These are phyloP conservation scores for Leptocoma aspasia DNA, from an alignment of 2,113 vertebrate species.

Conservation along the genomic window DNA sequence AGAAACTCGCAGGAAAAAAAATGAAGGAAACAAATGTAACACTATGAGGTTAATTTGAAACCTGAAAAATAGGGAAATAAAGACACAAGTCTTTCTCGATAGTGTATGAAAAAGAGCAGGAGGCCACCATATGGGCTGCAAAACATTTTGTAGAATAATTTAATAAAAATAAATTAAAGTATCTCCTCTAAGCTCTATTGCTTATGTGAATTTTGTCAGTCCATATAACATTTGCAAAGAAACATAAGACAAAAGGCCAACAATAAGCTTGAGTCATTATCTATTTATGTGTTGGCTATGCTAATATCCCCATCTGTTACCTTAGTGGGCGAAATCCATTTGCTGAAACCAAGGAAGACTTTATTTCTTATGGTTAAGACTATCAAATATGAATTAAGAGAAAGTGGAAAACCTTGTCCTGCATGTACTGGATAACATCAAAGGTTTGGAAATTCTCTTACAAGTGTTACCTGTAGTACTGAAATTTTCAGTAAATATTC, in stretches of 20 bases:
- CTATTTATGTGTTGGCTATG: not conserved
- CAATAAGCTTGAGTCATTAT: not conserved
- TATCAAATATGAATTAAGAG: conserved; percentile 29
- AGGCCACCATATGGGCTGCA: not conserved
- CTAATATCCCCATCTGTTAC: not conserved
- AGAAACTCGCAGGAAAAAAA: not conserved
- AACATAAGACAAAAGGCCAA: not conserved
- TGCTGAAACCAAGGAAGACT: not conserved
- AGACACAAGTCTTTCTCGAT: not conserved
- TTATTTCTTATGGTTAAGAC: not conserved
- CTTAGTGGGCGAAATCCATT: not conserved
- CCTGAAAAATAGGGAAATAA: not conserved
- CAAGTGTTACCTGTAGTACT: not conserved
- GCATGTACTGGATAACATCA: not conserved
- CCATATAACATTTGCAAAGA: not conserved
- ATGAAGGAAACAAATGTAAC: not conserved
- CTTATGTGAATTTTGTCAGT: not conserved
- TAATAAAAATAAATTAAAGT: not conserved
- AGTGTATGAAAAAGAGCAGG: not conserved
- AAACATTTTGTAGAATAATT: not conserved
- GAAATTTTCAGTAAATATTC: not conserved
- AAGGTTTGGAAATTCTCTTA: not conserved
- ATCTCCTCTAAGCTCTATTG: not conserved
- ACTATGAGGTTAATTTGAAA: not conserved
- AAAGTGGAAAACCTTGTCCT: conserved; percentile 28